Evolutionary conservation across 2,797 vertebrate species (phyloP).

Genomic region (Sylvia borin): DNA sequence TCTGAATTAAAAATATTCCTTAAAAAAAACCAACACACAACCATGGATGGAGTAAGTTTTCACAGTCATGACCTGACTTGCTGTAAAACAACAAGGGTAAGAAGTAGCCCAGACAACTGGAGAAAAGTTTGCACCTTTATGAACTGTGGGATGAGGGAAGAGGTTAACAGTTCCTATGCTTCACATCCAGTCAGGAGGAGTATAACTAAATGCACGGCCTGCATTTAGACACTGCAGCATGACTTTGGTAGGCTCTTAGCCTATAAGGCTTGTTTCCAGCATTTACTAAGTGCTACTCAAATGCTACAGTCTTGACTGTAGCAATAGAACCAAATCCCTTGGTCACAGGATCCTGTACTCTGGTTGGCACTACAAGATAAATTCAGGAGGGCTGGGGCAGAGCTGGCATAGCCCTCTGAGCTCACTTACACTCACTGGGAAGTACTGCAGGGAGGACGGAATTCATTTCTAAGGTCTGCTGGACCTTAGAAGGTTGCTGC

Average conservation of each 20-base stretch:
- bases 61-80: slow-evolving; percentile 12
- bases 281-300: slow-evolving; percentile 49
- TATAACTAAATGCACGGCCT: slow-evolving; percentile 1
- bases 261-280: slow-evolving; percentile 3
- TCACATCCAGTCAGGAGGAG: background rate
- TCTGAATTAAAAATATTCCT: slow-evolving; percentile 45
- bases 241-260: slow-evolving; percentile 17
- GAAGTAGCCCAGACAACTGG: background rate
- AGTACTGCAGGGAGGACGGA: background rate
- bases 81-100: slow-evolving; percentile 38
- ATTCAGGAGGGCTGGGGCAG: background rate
- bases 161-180: slow-evolving; percentile 20
- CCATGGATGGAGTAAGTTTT: slow-evolving; percentile 61
- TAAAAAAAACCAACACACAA: background rate
- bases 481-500: background rate
- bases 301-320: background rate
- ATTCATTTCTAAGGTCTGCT: background rate
- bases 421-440: background rate
- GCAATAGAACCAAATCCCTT: background rate
- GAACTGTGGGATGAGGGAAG: background rate
- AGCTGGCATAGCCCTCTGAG: background rate
- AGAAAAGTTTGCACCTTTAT: slow-evolving; percentile 47
- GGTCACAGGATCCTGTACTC: background rate
- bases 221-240: background rate
- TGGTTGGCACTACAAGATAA: background rate